phyloP scores from a whole-genome alignment of 2,888 invertebrate genomes.

The Pseudococcus jackbeardsleyi region DNA sequence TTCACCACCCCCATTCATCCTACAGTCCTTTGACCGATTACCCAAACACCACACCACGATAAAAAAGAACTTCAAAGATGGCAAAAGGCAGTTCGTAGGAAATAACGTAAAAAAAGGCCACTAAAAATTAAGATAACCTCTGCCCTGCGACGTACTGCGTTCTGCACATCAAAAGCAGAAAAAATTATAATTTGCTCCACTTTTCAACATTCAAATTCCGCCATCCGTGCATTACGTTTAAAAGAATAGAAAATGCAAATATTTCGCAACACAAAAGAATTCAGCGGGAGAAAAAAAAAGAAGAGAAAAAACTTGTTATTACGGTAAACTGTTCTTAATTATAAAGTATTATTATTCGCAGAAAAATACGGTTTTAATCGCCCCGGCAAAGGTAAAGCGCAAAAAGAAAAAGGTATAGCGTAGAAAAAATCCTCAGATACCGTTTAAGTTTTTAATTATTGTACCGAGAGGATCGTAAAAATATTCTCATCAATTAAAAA shows the following conservation, averaged over 20 bases:
- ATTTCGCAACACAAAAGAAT: slow-evolving; percentile 52
- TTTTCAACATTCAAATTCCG: slow-evolving; percentile 5
- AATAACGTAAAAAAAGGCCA: background rate
- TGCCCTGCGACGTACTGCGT: background rate
- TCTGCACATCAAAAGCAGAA: slow-evolving; percentile 6
- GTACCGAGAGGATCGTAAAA: slow-evolving; percentile 53
- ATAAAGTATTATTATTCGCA: slow-evolving; percentile 52
- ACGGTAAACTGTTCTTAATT: slow-evolving; percentile 54
- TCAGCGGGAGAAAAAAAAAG: background rate
- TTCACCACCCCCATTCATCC: background rate
- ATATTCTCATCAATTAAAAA: slow-evolving; percentile 55
- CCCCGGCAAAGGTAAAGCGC: background rate
- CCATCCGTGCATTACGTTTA: slow-evolving; percentile 25
- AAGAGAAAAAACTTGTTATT: slow-evolving; percentile 35
- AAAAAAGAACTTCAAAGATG: background rate
- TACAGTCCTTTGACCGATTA: background rate
- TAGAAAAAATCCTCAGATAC: slow-evolving; percentile 43
- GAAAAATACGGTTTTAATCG: slow-evolving; percentile 42
- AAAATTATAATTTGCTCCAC: slow-evolving; percentile 42
- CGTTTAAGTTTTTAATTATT: slow-evolving; percentile 35
- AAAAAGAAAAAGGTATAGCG: slow-evolving; percentile 1
- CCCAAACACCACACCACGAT: background rate
- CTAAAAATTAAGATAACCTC: slow-evolving; percentile 7
- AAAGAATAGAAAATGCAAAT: slow-evolving; percentile 47
- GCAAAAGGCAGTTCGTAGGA: background rate